Conservation (phyloP, 2,113 vertebrate genomes). For the Lepisosteus osseus region DNA sequence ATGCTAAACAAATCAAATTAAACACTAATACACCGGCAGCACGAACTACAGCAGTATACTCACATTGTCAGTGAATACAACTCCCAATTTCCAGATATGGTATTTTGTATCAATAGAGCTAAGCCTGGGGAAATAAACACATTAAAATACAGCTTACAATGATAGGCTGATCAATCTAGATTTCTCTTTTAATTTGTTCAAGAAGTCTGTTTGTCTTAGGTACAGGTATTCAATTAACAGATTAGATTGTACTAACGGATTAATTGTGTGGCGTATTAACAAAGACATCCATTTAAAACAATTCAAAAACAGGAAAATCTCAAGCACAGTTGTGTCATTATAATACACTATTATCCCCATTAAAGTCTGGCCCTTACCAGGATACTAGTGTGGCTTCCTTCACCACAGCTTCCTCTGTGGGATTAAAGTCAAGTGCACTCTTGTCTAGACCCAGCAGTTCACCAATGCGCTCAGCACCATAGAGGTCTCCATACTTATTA, state of each 20-base stretch:
- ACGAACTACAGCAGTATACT: conserved; percentile 49
- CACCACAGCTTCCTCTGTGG: conserved; percentile 78
- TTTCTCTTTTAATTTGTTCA: too few relatives aligned
- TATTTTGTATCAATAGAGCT: conserved; percentile 94
- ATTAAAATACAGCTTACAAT: not conserved
- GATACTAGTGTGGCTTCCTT: conserved; percentile 88
- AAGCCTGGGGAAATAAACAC: conserved; percentile 70
- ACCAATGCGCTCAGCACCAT: conserved; percentile 91
- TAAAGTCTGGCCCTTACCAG: conserved; percentile 66
- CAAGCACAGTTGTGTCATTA: too few relatives aligned
- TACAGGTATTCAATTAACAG: too few relatives aligned
- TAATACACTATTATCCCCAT: too few relatives aligned
- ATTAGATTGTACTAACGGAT: too few relatives aligned
- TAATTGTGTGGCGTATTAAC: not conserved
- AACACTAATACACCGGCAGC: not conserved
- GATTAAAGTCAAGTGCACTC: conserved; percentile 94
- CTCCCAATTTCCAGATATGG: conserved; percentile 93
- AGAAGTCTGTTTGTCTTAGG: too few relatives aligned
- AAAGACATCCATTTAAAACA: too few relatives aligned
- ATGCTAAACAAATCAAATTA: not conserved
- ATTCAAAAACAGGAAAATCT: too few relatives aligned
- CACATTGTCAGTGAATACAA: conserved; percentile 96
- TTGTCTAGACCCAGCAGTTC: conserved; percentile 94
- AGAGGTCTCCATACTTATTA: conserved; percentile 95
- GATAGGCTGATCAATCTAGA: too few relatives aligned